Base-by-base conservation (phyloP, 2,888 invertebrate genomes). In the Gari tellinella region DNA sequence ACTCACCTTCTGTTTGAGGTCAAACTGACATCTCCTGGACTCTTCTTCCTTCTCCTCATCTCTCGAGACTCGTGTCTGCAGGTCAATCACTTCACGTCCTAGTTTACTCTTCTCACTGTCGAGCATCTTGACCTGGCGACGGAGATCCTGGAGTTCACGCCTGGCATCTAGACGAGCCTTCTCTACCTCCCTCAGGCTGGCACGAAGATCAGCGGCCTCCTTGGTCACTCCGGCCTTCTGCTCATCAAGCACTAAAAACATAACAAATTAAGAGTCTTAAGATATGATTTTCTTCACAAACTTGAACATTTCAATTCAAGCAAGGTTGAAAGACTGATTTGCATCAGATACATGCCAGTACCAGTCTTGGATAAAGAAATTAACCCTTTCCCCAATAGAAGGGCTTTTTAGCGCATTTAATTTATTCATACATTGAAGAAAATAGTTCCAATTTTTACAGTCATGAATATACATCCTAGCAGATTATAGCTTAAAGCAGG, bases 241-340 rank as follows among this genome's bases (percentile, higher is more conserved):
- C 84, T 97, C 97, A 92, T 97, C 97, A 82, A 97, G 75, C 88
- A 95, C 95, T 95, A 82, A 95, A 94, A 56, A 45, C 15, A 38
- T 15, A 41, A 1, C 8, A 55, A 57, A 31, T 31, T n/a, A n/a
- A n/a, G n/a, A n/a, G n/a, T n/a, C n/a, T n/a, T n/a, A n/a, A n/a
- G n/a, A n/a, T n/a, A n/a, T n/a, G n/a, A n/a, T n/a, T n/a, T n/a
- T n/a, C n/a, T n/a, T n/a, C n/a, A n/a, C n/a, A n/a, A n/a, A n/a
- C n/a, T n/a, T n/a, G n/a, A n/a, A n/a, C n/a, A n/a, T n/a, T n/a
- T n/a, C n/a, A n/a, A n/a, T n/a, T n/a, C n/a, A n/a, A n/a, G n/a
- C n/a, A n/a, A n/a, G n/a, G n/a, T n/a, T n/a, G n/a, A n/a, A n/a
- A n/a, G n/a, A n/a, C n/a, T n/a, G n/a, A n/a, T n/a, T n/a, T n/a